Evolutionary conservation across 2,113 vertebrate species (phyloP).

Genomic region (Serilophus lunatus): DNA sequence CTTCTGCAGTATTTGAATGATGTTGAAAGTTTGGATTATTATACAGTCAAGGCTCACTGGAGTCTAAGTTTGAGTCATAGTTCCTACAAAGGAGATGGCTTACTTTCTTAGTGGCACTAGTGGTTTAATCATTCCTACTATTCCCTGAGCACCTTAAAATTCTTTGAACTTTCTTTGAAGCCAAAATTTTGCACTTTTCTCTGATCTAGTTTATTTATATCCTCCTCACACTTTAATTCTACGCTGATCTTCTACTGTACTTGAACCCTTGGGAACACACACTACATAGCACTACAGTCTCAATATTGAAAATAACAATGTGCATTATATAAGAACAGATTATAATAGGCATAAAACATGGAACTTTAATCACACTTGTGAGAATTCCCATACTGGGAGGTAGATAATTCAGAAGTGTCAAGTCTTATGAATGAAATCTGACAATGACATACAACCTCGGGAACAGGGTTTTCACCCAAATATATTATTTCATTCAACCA

Average conservation of each 20-base stretch:
- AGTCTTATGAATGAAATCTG: neutral
- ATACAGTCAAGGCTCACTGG: neutral
- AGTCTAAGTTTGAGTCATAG: neutral
- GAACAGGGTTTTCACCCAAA: neutral
- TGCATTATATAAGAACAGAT: neutral
- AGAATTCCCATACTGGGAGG: neutral
- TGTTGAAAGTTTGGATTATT: neutral
- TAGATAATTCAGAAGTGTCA: neutral
- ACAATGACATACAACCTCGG: neutral
- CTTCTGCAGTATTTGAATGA: neutral
- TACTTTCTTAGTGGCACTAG: neutral
- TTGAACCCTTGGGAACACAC: neutral
- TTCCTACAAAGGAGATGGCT: neutral
- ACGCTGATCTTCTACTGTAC: neutral
- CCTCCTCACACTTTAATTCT: neutral
- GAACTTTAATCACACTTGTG: neutral
- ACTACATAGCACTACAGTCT: neutral
- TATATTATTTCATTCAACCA: neutral
- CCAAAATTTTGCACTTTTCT: neutral
- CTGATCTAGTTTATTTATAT: slow-evolving; percentile 45
- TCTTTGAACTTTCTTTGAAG: slow-evolving; percentile 52
- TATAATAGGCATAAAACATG: neutral
- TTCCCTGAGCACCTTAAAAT: neutral
- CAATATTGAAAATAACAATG: neutral
- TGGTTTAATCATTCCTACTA: slow-evolving; percentile 24